Conservation (phyloP, 2,888 invertebrate genomes). For the Tetranychus truncatus region DNA sequence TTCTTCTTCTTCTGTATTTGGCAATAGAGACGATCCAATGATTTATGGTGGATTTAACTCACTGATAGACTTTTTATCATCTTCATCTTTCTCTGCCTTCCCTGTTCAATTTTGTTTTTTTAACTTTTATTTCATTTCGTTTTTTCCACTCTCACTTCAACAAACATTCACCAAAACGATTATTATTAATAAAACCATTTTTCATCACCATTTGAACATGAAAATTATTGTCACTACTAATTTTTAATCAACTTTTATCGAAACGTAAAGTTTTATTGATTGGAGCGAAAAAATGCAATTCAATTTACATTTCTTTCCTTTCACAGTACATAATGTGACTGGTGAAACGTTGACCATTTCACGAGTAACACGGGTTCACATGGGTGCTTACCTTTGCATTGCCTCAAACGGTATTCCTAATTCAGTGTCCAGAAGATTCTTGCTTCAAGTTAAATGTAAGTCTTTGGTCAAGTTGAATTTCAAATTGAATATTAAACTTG, state of each 20-base stretch:
- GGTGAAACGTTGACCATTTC: constrained; percentile 20
- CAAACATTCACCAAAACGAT: no score
- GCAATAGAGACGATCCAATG: background rate
- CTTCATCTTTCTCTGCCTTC: background rate
- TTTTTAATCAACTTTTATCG: no score
- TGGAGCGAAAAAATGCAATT: background rate
- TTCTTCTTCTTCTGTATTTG: background rate
- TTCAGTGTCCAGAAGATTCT: constrained; percentile 26
- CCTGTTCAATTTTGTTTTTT: background rate
- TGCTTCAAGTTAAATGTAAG: constrained; percentile 27
- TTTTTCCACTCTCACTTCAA: background rate
- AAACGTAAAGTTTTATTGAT: no score
- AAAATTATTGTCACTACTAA: background rate
- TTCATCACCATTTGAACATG: background rate
- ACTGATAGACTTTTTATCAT: background rate
- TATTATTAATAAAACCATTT: background rate
- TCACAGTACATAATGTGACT: constrained; percentile 13
- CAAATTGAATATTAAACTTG: background rate
- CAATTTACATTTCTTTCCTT: background rate
- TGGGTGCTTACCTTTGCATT: constrained; percentile 28
- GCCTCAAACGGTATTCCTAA: constrained; percentile 25
- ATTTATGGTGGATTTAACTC: constrained; percentile 1
- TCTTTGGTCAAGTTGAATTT: background rate
- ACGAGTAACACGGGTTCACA: constrained; percentile 25
- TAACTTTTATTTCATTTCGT: background rate